Conservation (phyloP, 2,797 vertebrate species). For the Sarcoramphus papa region DNA sequence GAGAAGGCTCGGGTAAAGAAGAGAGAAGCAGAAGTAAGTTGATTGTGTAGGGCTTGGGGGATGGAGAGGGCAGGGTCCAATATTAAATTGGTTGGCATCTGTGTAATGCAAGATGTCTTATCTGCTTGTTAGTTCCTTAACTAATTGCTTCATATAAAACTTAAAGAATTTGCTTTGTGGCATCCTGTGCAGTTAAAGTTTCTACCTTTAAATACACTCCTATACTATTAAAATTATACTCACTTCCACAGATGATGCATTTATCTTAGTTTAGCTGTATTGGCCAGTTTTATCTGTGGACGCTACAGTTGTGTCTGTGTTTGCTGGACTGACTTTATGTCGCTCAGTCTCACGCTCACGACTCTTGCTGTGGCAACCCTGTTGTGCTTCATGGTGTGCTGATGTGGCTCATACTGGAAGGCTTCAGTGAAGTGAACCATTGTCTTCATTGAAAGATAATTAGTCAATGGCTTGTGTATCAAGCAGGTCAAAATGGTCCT, state of each 20-base stretch:
- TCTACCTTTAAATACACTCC: background rate
- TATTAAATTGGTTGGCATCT: background rate
- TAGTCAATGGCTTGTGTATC: background rate
- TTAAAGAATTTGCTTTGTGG: background rate
- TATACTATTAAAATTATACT: background rate
- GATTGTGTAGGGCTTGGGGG: background rate
- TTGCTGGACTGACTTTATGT: background rate
- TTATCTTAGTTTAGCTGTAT: background rate
- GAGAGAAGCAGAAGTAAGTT: slow-evolving; percentile 93
- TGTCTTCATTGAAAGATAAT: background rate
- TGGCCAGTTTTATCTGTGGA: background rate
- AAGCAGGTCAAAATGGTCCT: background rate
- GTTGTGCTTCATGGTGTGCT: background rate
- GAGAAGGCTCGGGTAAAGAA: slow-evolving; percentile 93
- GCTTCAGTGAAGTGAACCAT: background rate
- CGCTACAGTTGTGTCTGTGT: background rate
- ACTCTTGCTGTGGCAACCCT: background rate
- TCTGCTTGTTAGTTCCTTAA: background rate
- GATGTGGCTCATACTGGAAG: background rate
- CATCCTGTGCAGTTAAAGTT: background rate
- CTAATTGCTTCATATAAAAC: background rate
- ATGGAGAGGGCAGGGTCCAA: background rate
- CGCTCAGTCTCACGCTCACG: fast-evolving
- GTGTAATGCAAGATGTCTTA: background rate
- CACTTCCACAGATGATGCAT: background rate